Base-by-base conservation (phyloP, 1,140 invertebrate species). In the Meloidogyne exigua region DNA sequence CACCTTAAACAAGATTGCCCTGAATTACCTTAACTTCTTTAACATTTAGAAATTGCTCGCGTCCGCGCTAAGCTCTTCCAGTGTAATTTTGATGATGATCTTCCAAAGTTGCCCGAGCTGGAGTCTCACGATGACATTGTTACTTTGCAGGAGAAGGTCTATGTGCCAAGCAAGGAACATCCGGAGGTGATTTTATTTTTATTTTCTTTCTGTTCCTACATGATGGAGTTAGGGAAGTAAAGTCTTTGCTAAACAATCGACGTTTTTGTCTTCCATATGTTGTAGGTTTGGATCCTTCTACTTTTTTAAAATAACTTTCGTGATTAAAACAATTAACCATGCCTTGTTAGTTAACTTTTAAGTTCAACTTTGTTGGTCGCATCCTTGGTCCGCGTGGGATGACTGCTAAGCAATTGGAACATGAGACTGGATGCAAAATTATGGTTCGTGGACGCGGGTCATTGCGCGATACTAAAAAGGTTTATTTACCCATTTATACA, bases 281-380 rank as follows among this genome's bases (percentile, higher is more conserved):
- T 32, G 7, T 32, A 32, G 28, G 28, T 32, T 32, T 7, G 28
- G 7, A 32, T 7, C 28, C 28, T 32, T 3, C 28, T 32, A 3
- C 28, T 32, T 7, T 32, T 32, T 32, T 32, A 32, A 7, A 3
- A 7, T 32, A 7, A 32, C 9, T 39, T 39, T 3, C 36, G 9
- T 39, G 3, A 39, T 39, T 39, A 9, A 39, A 10, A 10, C 3
- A 39, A 39, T 7, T 39, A 39, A 7, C 36, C 36, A 39, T 3
- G 4, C 44, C 49, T 25, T 36, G 21, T 68, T 32, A 57, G 18
- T 10, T 26, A 23, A 12, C 12, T 93, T 93, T 77, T 92, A 57
- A 99, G 96, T 99, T 98, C 90, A 99, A 99, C 90, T 99, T 99
- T 89, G 96, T 99, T 80, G 97, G 97, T 83, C 92, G 97, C 90